phyloP scores from a whole-genome alignment of 2,113 vertebrate species.

The Crypturellus undulatus region DNA sequence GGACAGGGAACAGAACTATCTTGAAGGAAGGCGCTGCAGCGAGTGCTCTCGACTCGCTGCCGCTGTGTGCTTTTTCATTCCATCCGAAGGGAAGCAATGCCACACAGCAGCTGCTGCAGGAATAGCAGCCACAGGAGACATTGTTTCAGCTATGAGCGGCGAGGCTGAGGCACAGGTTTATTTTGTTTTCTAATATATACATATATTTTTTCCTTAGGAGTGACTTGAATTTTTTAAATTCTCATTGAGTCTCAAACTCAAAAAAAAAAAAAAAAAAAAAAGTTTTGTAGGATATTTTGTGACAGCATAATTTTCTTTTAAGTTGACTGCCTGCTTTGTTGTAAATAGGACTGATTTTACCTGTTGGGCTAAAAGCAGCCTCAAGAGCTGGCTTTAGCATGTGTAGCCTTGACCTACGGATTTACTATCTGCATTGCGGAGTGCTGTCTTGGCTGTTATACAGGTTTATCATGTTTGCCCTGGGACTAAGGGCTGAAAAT shows the following conservation, averaged over 20 bases:
- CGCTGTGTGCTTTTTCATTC: background rate
- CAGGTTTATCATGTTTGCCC: background rate
- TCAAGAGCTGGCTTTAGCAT: background rate
- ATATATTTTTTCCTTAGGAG: background rate
- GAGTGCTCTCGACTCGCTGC: background rate
- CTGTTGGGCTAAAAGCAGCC: background rate
- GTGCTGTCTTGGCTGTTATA: background rate
- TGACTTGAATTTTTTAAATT: background rate
- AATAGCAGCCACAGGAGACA: conserved; percentile 76
- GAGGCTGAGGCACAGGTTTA: background rate
- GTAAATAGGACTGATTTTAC: background rate
- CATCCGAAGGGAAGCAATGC: conserved; percentile 82
- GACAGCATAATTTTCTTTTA: background rate
- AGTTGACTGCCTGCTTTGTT: rapidly evolving
- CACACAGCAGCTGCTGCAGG: conserved; percentile 83
- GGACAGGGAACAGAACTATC: conserved; percentile 62
- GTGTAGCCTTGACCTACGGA: background rate
- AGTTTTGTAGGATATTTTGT: rapidly evolving
- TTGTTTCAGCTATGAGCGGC: background rate
- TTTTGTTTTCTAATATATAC: background rate
- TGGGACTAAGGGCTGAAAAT: background rate
- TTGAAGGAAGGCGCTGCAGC: conserved; percentile 14
- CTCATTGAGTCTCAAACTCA: rapidly evolving
- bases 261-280: background rate
- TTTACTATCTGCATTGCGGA: background rate